These are phyloP conservation scores for Eptesicus fuscus DNA, from an alignment of 2,113 vertebrate species.

Conservation along the genomic window DNA sequence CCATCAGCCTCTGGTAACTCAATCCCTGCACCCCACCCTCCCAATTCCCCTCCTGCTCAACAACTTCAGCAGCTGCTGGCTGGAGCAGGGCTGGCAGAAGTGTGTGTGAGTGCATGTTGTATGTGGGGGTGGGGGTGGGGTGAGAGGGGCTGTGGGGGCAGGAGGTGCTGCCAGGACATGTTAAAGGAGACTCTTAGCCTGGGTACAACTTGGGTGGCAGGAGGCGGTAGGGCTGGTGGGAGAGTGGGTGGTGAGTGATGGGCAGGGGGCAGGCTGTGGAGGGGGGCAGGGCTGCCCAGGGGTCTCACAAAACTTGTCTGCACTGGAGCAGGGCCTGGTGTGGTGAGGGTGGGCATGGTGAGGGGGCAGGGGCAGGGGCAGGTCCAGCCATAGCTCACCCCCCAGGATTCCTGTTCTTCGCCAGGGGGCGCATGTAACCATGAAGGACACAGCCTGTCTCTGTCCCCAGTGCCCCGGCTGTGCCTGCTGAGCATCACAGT, in stretches of 20 bases:
- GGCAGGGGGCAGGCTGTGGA: constrained; percentile 21
- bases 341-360: neutral
- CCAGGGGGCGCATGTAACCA: constrained; percentile 4
- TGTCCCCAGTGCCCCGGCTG: constrained; percentile 35
- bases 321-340: neutral
- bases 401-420: neutral
- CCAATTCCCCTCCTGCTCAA: constrained; percentile 7
- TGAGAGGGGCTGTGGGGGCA: constrained; percentile 65
- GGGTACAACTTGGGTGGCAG: constrained; percentile 75
- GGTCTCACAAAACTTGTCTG: constrained; percentile 55
- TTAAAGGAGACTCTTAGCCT: constrained; percentile 64
- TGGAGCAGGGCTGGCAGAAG: constrained; percentile 47
- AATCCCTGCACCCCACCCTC: constrained; percentile 58
- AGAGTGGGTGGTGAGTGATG: constrained; percentile 61
- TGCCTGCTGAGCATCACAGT: constrained; percentile 54
- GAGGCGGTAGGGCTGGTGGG: constrained; percentile 50
- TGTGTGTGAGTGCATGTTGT: constrained; percentile 7
- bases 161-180: constrained; percentile 70
- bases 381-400: neutral
- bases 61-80: constrained; percentile 69
- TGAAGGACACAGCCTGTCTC: constrained; percentile 25
- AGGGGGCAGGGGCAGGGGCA: neutral
- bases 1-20: constrained; percentile 63
- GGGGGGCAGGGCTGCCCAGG: neutral
- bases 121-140: neutral